Percentiles rank a stretch among this genome's conserved stretches.
phyloP scores from a whole-genome alignment of 92 coral and sea anemone species.

The Epizoanthus illoricatus region DNA sequence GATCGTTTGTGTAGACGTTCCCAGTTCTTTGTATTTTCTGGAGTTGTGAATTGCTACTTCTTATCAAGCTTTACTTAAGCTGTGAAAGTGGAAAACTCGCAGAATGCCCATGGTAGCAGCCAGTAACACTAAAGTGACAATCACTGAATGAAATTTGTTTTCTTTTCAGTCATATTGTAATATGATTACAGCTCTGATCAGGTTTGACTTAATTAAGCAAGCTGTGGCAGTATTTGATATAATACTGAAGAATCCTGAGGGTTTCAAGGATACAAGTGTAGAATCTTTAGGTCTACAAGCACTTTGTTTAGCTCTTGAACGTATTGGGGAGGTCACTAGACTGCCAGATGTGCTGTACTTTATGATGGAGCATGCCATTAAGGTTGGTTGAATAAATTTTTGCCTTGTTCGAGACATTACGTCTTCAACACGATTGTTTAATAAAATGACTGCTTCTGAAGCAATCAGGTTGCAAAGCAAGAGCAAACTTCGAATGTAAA shows the following conservation, averaged over 20 bases:
- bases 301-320: constrained; percentile 51
- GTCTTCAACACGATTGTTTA: too few relatives aligned
- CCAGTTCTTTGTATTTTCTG: too few relatives aligned
- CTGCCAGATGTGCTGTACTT: constrained; percentile 50
- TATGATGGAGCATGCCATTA: constrained; percentile 57
- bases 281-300: constrained; percentile 45
- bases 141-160: neutral
- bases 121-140: too few relatives aligned
- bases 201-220: constrained; percentile 34
- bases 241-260: constrained; percentile 33
- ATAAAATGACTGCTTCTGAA: too few relatives aligned
- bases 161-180: constrained; percentile 8
- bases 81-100: too few relatives aligned
- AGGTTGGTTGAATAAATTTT: constrained; percentile 28
- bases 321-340: constrained; percentile 35
- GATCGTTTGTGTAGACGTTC: too few relatives aligned
- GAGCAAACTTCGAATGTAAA: too few relatives aligned
- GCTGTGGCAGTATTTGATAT: constrained; percentile 57
- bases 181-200: constrained; percentile 36
- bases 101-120: too few relatives aligned
- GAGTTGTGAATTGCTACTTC: too few relatives aligned
- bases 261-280: constrained; percentile 28
- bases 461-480: too few relatives aligned
- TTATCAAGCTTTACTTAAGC: too few relatives aligned
- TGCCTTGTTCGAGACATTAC: too few relatives aligned